Conservation (phyloP, 2,888 invertebrate species). For the Antheraea assamensis region DNA sequence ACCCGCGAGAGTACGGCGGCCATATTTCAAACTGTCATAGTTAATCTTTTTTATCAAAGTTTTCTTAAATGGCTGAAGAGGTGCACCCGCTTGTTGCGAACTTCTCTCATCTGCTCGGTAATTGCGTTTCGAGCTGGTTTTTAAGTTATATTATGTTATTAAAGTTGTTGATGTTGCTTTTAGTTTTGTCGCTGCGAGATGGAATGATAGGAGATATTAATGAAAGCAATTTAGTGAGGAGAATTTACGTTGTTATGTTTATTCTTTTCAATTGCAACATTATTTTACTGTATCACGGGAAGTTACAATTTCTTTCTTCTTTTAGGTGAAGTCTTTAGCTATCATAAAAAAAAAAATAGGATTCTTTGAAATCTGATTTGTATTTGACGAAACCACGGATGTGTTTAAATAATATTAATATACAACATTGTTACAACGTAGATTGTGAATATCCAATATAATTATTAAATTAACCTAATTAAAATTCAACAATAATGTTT, state of each 20-base stretch:
- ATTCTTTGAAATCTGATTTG: slow-evolving; percentile 31
- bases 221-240: not conserved
- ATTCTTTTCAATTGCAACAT: not conserved
- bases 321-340: not conserved
- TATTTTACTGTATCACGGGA: not conserved
- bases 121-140: slow-evolving; percentile 62
- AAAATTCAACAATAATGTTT: slow-evolving; percentile 74
- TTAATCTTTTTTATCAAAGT: slow-evolving; percentile 82
- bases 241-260: not conserved
- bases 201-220: slow-evolving; percentile 4
- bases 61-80: slow-evolving; percentile 76
- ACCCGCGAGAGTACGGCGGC: slow-evolving; percentile 58
- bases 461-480: slow-evolving; percentile 59
- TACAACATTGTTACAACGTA: too few relatives aligned
- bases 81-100: slow-evolving; percentile 67
- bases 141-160: slow-evolving; percentile 56
- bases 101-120: slow-evolving; percentile 68
- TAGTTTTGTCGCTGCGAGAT: slow-evolving; percentile 11
- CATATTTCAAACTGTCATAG: slow-evolving; percentile 82
- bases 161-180: slow-evolving; percentile 40
- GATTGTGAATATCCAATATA: too few relatives aligned
- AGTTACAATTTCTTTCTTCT: not conserved
- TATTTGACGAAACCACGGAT: too few relatives aligned
- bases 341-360: too few relatives aligned
- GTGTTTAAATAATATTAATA: too few relatives aligned